Base-by-base conservation (phyloP, 2,888 invertebrate genomes). In the Stegophylla sp. region DNA sequence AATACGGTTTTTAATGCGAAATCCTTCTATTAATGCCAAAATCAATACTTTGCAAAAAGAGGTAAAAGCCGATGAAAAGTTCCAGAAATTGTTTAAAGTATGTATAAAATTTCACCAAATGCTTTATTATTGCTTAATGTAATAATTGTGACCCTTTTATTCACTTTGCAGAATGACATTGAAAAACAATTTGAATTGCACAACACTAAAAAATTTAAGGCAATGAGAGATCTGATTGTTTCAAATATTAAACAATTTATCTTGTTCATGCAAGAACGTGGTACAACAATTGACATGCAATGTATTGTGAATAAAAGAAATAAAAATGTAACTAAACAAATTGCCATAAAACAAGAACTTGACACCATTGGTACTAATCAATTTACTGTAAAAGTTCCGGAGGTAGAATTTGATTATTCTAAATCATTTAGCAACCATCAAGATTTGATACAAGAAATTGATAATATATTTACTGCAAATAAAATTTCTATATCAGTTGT, bases 401-500 rank as follows among this genome's bases (percentile, higher is more conserved):
- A 71, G 12, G 17, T 48, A 9, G 59, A 51, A 48, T 41, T 45
- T n/a, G 63, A 34, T 34, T 69, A 26, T 34, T 48, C 28, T 4
- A 41, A 79, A 13, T 12, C 23, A 9, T 17, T 43, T 53, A 17
- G 23, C 5, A 7, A 41, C 20, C 56, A 59, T 48, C 41, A 23
- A 3, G 69, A 79, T 1, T 23, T 26, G 23, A 45, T 45, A 0
- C 61, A 41, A 61, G 71, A 79, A 17, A 34, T 41, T 3, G 61
- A 79, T 51, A 23, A 79, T 41, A 48, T 41, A 10, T 79, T 71
- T 34, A 69, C 79, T 9, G 5, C 9, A 0, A 34, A 87, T 15
- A 90, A 90, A 66, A 88, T 92, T 66, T 87, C 88, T 82, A 86
- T 87, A 53, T 87, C 88, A 43, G 88, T 90, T 0, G 87, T 91